Percentiles rank a stretch among this genome's conserved stretches.
These are phyloP conservation scores for Lochmaea capreae DNA, from an alignment of 2,888 invertebrate genomes.

Conservation along the genomic window DNA sequence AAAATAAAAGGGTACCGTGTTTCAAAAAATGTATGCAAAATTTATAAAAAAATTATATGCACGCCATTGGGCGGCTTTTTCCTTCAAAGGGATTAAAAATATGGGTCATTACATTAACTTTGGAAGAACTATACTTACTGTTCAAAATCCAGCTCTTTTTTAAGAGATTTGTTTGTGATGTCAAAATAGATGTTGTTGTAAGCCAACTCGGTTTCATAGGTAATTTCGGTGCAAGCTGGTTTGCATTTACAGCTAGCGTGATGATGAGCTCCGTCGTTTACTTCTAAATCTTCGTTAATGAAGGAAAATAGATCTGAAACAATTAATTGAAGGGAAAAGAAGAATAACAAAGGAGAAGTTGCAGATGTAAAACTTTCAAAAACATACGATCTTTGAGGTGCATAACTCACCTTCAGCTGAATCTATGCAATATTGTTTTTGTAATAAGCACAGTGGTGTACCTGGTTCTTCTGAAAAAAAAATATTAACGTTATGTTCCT, in stretches of 20 bases:
- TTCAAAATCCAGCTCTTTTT: conserved; percentile 26
- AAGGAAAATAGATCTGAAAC: conserved; percentile 29
- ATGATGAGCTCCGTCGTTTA: conserved; percentile 10
- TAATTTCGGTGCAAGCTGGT: conserved; percentile 61
- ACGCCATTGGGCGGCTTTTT: no score
- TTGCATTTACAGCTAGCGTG: conserved; percentile 61
- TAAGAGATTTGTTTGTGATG: conserved; percentile 32
- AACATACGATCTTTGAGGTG: no score
- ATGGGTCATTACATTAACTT: no score
- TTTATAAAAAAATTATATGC: no score
- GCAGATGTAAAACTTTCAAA: no score
- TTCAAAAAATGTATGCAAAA: no score
- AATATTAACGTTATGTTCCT: no score
- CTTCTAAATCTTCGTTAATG: conserved; percentile 30
- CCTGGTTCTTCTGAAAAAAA: conserved; percentile 39
- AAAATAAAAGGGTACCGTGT: no score
- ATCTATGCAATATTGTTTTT: conserved; percentile 38
- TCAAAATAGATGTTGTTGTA: conserved; percentile 49
- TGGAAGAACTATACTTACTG: no score
- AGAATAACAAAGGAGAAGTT: no score
- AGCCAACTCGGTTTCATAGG: conserved; percentile 62
- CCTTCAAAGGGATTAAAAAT: no score
- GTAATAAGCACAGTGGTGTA: conserved; percentile 41
- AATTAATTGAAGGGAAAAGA: neutral
- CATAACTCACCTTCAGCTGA: conserved; percentile 38